These are phyloP conservation scores for Haliclona indistincta DNA, from an alignment of 37 sponge, comb jelly and placozoan genomes.

Conservation along the genomic window DNA sequence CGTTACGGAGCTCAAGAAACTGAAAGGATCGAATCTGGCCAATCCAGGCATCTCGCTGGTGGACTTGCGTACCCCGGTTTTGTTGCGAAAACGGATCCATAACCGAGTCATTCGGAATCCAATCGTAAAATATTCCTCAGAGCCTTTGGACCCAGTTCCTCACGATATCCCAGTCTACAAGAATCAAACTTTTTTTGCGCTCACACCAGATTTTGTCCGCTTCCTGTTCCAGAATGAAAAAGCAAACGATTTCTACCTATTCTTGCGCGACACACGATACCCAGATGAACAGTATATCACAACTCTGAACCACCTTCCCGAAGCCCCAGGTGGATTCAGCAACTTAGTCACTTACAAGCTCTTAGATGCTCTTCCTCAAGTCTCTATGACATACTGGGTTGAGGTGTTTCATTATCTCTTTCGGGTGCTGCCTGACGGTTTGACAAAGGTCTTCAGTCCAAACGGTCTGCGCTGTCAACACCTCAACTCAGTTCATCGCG, in stretches of 20 bases:
- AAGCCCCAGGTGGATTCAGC: not conserved
- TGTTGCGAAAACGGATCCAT: not conserved
- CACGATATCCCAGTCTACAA: not conserved
- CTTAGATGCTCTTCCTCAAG: not conserved
- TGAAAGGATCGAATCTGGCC: slow-evolving; percentile 9
- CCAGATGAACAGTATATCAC: not conserved
- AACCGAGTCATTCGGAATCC: not conserved
- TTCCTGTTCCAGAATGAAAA: not conserved
- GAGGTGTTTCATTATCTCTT: not conserved
- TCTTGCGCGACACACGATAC: not conserved
- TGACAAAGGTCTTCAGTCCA: not conserved
- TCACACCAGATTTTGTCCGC: not conserved
- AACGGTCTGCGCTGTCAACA: not conserved
- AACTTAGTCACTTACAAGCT: not conserved
- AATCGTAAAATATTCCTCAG: not conserved
- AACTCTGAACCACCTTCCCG: not conserved
- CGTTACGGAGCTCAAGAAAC: slow-evolving; percentile 15
- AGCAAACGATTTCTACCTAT: not conserved
- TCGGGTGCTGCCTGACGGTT: not conserved
- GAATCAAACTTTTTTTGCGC: not conserved
- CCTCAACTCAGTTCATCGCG: not conserved
- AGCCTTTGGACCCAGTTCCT: not conserved
- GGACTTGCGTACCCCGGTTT: not conserved
- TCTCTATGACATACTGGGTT: not conserved
- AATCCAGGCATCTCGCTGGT: not conserved